These are phyloP conservation scores for Petrocephalus microphthalmus DNA, from an alignment of 2,113 vertebrate genomes.

Conservation along the genomic window DNA sequence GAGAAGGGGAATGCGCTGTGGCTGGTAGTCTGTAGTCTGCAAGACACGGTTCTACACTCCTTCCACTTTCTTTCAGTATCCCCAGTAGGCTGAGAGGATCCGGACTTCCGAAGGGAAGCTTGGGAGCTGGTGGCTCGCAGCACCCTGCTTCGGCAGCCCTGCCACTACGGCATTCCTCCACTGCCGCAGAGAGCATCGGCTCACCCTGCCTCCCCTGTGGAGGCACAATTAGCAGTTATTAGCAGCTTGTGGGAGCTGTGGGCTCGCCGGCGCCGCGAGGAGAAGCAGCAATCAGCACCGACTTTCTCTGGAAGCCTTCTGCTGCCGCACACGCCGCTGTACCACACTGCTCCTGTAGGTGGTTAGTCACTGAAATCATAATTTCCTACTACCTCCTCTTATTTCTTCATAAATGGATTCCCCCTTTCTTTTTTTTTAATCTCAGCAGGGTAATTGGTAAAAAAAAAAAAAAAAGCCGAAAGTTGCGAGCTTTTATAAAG, in stretches of 20 bases:
- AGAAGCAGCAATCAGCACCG: conserved; percentile 41
- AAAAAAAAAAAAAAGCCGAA: neutral
- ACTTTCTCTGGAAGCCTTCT: conserved; percentile 22
- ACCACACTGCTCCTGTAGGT: neutral
- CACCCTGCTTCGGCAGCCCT: conserved; percentile 5
- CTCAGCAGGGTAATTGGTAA: neutral
- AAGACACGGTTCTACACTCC: neutral
- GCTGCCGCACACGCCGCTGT: neutral
- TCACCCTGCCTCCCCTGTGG: conserved; percentile 44
- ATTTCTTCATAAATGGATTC: neutral
- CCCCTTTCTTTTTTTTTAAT: neutral
- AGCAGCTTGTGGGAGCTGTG: conserved; percentile 43
- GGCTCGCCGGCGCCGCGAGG: neutral
- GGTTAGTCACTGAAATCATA: neutral
- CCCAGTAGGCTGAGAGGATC: neutral
- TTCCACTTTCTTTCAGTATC: no score
- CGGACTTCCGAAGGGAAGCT: neutral
- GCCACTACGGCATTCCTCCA: conserved; percentile 22
- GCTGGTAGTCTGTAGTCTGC: neutral
- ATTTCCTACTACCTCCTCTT: neutral
- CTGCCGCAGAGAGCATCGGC: conserved; percentile 31
- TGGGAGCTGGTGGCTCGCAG: neutral
- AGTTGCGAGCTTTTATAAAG: neutral
- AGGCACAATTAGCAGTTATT: conserved; percentile 62
- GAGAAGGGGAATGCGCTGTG: neutral